Evolutionary conservation across 2,888 invertebrate genomes (phyloP).

Genomic region (Mythimna ferrago): DNA sequence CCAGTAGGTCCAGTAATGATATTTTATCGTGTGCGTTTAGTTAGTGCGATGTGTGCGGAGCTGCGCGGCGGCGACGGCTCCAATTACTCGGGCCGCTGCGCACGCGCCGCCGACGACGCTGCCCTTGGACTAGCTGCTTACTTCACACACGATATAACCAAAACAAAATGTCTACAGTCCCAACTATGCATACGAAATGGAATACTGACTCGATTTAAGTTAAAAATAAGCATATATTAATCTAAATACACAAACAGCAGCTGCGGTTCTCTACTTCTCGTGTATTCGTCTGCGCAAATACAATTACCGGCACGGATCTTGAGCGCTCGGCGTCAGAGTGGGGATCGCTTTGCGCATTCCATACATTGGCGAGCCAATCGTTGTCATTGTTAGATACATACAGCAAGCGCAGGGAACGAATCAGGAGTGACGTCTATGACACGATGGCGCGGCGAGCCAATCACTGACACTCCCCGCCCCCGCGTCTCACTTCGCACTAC

Average conservation of each 20-base stretch:
- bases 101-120: slow-evolving; percentile 65
- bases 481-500: no score
- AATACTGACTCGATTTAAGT: slow-evolving; percentile 35
- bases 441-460: no score
- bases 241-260: slow-evolving; percentile 14
- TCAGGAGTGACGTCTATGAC: no score
- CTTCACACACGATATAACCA: slow-evolving; percentile 67
- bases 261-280: slow-evolving; percentile 15
- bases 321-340: no score
- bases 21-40: slow-evolving; percentile 59
- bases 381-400: no score
- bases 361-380: no score
- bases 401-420: no score
- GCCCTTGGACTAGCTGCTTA: slow-evolving; percentile 77
- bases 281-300: slow-evolving; percentile 49
- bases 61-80: slow-evolving; percentile 66
- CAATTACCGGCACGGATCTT: no score
- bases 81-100: slow-evolving; percentile 73
- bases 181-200: slow-evolving; percentile 20
- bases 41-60: slow-evolving; percentile 60
- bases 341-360: no score
- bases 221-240: slow-evolving; percentile 44
- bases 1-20: slow-evolving; percentile 27
- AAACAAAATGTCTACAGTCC: slow-evolving; percentile 63
- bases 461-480: no score